A percentile compares a stretch with the other conserved stretches of the same genome.
These are phyloP conservation scores for Tetragonisca angustula DNA, from an alignment of 2,888 invertebrate species.

Conservation along the genomic window DNA sequence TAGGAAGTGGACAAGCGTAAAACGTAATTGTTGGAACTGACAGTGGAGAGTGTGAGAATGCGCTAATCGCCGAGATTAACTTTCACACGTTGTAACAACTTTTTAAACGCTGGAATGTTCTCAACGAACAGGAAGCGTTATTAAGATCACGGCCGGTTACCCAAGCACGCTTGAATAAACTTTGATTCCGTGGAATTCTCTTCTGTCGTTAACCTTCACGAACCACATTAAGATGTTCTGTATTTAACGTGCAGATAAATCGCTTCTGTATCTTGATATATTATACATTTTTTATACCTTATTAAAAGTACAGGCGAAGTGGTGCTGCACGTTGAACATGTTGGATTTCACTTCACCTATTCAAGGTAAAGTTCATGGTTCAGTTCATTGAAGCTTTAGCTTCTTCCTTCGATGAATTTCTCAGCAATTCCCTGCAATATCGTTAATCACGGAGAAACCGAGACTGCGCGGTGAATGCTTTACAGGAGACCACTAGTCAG, in stretches of 20 bases:
- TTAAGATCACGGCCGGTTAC: constrained; percentile 12
- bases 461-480: background rate
- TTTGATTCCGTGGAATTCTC: constrained; percentile 4
- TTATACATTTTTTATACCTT: background rate
- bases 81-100: constrained; percentile 57
- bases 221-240: background rate
- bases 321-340: background rate
- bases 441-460: background rate
- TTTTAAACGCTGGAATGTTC: constrained; percentile 45
- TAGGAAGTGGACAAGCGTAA: constrained; percentile 1
- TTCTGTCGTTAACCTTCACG: constrained; percentile 7
- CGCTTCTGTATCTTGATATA: background rate
- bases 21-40: constrained; percentile 33
- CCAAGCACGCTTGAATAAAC: background rate
- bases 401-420: background rate
- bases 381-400: background rate
- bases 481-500: background rate
- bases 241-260: background rate
- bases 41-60: constrained; percentile 33
- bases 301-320: background rate
- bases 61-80: constrained; percentile 49
- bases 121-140: constrained; percentile 31
- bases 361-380: constrained; percentile 19
- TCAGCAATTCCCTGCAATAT: background rate
- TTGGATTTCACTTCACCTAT: constrained; percentile 4